phyloP scores from a whole-genome alignment of 2,888 invertebrate genomes.

The Pheosia tremula region DNA sequence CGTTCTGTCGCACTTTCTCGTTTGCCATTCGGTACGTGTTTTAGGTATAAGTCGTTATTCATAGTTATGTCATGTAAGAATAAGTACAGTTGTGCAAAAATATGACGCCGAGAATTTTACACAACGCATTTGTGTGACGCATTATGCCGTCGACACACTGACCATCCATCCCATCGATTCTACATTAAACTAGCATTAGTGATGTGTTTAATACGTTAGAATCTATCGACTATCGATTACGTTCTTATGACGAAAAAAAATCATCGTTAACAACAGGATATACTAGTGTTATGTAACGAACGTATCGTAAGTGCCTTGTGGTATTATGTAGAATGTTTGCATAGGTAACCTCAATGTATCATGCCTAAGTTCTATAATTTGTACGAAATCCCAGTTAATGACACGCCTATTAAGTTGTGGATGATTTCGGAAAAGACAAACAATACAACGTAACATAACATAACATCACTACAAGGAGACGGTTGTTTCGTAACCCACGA shows the following conservation, averaged over 20 bases:
- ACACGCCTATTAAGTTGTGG: background rate
- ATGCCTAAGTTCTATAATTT: slow-evolving; percentile 2
- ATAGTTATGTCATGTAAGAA: slow-evolving; percentile 38
- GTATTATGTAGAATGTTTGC: slow-evolving; percentile 13
- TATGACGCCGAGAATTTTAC: slow-evolving; percentile 37
- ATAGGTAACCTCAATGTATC: background rate
- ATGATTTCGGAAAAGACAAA: slow-evolving; percentile 19
- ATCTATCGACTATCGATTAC: slow-evolving; percentile 26
- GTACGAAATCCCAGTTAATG: background rate
- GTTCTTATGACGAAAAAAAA: background rate
- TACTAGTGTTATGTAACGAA: slow-evolving; percentile 2
- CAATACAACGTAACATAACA: slow-evolving; percentile 27
- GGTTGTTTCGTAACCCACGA: slow-evolving; percentile 61
- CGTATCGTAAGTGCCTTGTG: background rate
- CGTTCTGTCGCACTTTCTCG: slow-evolving; percentile 16
- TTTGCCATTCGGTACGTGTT: slow-evolving; percentile 14
- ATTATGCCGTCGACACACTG: background rate
- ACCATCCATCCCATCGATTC: background rate
- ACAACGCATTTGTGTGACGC: slow-evolving; percentile 35
- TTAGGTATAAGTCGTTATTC: slow-evolving; percentile 38
- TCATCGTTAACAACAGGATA: background rate
- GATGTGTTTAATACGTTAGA: slow-evolving; percentile 13
- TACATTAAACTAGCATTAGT: slow-evolving; percentile 15
- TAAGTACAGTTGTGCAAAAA: slow-evolving; percentile 42
- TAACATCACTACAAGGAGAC: slow-evolving; percentile 53